Conservation (phyloP, 2,113 vertebrate species). For the Fukomys damarensis region DNA sequence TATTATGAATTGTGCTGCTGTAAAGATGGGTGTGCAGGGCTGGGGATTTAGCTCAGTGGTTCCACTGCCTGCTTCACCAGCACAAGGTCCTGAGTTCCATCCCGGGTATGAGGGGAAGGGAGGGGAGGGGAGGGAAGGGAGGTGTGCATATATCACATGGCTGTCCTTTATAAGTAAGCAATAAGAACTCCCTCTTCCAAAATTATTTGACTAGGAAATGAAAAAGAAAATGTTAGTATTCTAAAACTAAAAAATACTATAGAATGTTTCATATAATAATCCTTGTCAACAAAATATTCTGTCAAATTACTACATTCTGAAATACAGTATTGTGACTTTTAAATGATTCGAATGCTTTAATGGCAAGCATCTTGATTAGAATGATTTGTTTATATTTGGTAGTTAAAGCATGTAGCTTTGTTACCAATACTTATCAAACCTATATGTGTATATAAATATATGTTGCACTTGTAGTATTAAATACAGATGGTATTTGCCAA, state of each 20-base stretch:
- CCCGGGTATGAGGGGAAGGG: too few species aligned
- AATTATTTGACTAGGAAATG: neutral
- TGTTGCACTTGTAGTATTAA: neutral
- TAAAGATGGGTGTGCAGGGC: neutral
- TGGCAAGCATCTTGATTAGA: neutral
- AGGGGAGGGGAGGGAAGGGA: too few species aligned
- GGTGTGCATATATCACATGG: neutral
- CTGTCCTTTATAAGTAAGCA: neutral
- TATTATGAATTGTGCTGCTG: neutral
- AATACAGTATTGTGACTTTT: constrained; percentile 17
- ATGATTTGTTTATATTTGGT: neutral
- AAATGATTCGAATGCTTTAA: constrained; percentile 27
- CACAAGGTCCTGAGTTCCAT: too few species aligned
- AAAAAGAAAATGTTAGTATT: neutral
- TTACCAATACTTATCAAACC: neutral
- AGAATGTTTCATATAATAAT: constrained; percentile 23
- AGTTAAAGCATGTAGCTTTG: neutral
- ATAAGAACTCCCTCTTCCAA: neutral
- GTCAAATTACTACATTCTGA: neutral
- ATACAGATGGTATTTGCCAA: neutral
- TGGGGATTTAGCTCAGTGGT: too few species aligned
- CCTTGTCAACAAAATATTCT: neutral
- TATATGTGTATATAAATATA: neutral
- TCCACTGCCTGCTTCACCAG: too few species aligned
- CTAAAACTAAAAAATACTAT: constrained; percentile 14